Percentiles rank a stretch among this genome's conserved stretches.
Conservation (phyloP, 2,113 vertebrate genomes). For the Clarias magur region DNA sequence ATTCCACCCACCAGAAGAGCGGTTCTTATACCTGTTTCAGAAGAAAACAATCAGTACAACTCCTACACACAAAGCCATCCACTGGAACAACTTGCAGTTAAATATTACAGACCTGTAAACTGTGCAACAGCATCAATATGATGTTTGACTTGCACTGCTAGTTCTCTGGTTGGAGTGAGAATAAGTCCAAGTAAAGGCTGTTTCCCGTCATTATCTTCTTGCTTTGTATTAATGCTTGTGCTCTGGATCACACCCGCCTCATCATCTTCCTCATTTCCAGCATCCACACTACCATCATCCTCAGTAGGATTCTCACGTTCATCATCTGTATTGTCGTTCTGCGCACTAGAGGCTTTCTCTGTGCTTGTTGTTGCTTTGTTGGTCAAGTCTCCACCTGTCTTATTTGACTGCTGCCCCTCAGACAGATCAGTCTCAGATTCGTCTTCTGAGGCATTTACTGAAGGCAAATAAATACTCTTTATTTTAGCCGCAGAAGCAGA, state of each 20-base stretch:
- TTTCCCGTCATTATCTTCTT: neutral
- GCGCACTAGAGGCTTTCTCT: neutral
- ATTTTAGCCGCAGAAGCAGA: slow-evolving; percentile 18
- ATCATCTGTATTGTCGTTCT: neutral
- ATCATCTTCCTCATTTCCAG: slow-evolving; percentile 1
- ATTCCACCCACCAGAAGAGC: slow-evolving; percentile 92
- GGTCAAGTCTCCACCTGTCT: neutral
- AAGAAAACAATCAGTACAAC: neutral
- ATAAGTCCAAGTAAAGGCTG: slow-evolving; percentile 87
- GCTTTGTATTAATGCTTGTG: slow-evolving; percentile 58
- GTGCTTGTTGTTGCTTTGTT: neutral
- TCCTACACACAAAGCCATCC: neutral
- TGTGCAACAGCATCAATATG: slow-evolving; percentile 88
- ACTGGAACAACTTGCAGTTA: neutral
- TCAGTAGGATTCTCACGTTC: slow-evolving; percentile 28
- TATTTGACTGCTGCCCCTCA: neutral
- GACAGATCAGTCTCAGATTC: neutral
- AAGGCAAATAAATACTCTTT: slow-evolving; percentile 60
- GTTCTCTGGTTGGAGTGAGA: slow-evolving; percentile 92
- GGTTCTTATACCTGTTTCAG: slow-evolving; percentile 81
- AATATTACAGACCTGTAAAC: slow-evolving; percentile 79
- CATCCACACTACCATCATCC: neutral
- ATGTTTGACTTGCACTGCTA: slow-evolving; percentile 94
- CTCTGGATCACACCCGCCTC: slow-evolving; percentile 62
- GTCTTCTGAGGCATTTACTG: neutral